Conservation (phyloP, 2,113 vertebrate species). For the Chionis minor region DNA sequence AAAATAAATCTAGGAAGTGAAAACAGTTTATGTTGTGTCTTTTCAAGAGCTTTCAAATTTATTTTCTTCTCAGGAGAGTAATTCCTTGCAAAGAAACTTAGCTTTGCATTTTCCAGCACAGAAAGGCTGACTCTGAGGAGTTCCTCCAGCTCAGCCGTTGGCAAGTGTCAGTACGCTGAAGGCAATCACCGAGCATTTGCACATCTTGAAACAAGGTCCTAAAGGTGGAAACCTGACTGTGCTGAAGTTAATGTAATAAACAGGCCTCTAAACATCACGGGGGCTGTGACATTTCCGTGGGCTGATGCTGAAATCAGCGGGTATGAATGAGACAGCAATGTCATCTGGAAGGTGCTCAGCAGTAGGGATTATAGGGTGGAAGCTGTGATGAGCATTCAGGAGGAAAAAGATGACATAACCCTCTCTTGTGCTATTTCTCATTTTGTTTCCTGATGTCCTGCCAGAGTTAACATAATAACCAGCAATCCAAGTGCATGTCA, state of each 20-base stretch:
- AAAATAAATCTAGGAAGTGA: background rate
- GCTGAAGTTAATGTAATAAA: background rate
- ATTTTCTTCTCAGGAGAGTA: background rate
- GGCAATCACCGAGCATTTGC: background rate
- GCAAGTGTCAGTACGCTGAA: background rate
- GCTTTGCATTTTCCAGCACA: background rate
- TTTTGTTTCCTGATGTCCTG: conserved; percentile 20
- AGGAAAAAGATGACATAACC: conserved; percentile 46
- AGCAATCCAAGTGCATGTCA: background rate
- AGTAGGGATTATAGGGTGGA: background rate
- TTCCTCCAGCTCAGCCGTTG: background rate
- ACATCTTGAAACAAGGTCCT: background rate
- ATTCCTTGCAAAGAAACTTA: background rate
- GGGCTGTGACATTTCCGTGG: background rate
- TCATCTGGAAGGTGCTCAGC: conserved; percentile 1
- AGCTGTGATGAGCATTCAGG: background rate
- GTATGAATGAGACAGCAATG: background rate
- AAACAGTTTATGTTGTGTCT: background rate
- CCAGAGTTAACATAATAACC: conserved; percentile 16
- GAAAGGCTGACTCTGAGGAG: conserved; percentile 13
- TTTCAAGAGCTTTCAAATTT: background rate
- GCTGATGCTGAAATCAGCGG: background rate
- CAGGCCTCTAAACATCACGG: background rate
- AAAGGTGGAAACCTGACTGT: background rate
- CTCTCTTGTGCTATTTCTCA: background rate